Conservation (phyloP, 2,888 invertebrate species). For the Linnaemya tessellans region DNA sequence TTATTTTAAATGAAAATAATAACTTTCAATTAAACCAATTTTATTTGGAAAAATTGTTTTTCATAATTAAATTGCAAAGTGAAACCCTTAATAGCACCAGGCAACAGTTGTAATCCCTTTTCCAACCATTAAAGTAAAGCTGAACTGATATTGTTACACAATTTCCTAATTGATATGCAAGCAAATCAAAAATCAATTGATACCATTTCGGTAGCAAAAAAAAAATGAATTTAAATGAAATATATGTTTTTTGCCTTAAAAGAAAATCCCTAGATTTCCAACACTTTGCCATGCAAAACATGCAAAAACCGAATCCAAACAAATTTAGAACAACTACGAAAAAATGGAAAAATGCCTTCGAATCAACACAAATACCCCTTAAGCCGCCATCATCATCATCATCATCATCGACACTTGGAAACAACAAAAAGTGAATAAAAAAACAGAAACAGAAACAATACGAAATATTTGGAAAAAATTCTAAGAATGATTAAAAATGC, state of each 20-base stretch:
- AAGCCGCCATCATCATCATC: slow-evolving; percentile 36
- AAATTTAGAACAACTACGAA: slow-evolving; percentile 33
- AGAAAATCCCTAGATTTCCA: slow-evolving; percentile 70
- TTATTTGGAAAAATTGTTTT: no score
- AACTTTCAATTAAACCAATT: background rate
- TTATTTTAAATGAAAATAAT: no score
- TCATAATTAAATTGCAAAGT: background rate
- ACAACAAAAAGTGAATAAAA: slow-evolving; percentile 32
- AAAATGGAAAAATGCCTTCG: slow-evolving; percentile 55
- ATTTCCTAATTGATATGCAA: slow-evolving; percentile 57
- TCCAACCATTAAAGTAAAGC: background rate
- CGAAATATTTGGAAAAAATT: slow-evolving; percentile 22
- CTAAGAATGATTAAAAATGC: slow-evolving; percentile 54
- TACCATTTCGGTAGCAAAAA: slow-evolving; percentile 33
- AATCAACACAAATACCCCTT: slow-evolving; percentile 62
- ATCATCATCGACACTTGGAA: slow-evolving; percentile 47
- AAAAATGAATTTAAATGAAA: background rate
- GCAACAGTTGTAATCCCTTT: background rate
- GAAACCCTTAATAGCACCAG: background rate
- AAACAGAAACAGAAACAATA: slow-evolving; percentile 13
- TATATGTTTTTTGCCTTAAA: slow-evolving; percentile 43
- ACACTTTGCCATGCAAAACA: slow-evolving; percentile 51
- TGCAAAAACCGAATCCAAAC: background rate
- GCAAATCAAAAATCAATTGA: slow-evolving; percentile 67
- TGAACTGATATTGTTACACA: background rate